Evolutionary conservation across 2,888 invertebrate genomes (phyloP).

Genomic region (Cataglyphis cursor): DNA sequence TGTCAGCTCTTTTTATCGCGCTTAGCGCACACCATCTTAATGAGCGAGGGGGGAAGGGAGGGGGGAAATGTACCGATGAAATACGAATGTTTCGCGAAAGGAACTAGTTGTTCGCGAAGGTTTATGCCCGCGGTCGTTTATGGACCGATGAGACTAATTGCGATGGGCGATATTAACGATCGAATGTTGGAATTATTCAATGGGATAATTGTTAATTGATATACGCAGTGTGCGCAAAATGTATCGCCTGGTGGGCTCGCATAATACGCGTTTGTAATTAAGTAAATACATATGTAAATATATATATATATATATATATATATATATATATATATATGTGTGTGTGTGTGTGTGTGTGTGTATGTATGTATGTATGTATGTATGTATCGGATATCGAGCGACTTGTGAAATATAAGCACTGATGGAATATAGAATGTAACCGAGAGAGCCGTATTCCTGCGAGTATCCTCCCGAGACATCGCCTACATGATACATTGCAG

Average conservation of each 20-base stretch:
- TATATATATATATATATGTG: neutral
- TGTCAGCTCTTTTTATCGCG: slow-evolving; percentile 32
- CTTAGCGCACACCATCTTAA: slow-evolving; percentile 31
- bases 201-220: slow-evolving; percentile 44
- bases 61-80: neutral
- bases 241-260: neutral
- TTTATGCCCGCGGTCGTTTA: slow-evolving; percentile 16
- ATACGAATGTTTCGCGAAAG: slow-evolving; percentile 13
- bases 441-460: neutral
- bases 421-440: slow-evolving; percentile 26
- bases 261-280: slow-evolving; percentile 6
- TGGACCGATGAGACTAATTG: slow-evolving; percentile 31
- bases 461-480: slow-evolving; percentile 6
- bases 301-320: neutral
- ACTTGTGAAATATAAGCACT: neutral
- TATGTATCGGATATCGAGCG: slow-evolving; percentile 6
- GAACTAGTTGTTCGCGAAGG: neutral
- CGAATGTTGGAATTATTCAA: slow-evolving; percentile 30
- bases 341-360: no score
- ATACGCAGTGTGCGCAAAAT: slow-evolving; percentile 27
- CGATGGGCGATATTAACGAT: slow-evolving; percentile 21
- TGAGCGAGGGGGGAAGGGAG: neutral
- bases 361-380: neutral
- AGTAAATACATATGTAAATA: slow-evolving; percentile 32
- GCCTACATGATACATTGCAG: neutral